A percentile compares a stretch with the other conserved stretches of the same genome.
Evolutionary conservation across 2,113 vertebrate genomes (phyloP).

Genomic region (Oophaga pumilio): DNA sequence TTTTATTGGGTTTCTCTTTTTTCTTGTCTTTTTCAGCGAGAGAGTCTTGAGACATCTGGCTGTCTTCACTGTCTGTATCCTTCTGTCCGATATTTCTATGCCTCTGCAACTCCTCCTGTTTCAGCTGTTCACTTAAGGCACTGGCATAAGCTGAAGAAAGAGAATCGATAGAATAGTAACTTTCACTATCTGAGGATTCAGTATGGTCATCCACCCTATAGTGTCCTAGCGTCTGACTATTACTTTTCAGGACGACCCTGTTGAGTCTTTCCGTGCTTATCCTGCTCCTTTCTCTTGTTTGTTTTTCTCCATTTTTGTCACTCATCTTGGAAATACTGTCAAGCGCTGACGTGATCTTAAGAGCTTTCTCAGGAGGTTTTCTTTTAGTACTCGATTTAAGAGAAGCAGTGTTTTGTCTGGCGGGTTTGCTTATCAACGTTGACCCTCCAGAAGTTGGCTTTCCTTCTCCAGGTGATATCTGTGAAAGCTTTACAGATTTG

Average conservation of each 20-base stretch:
- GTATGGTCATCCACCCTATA: slow-evolving; percentile 68
- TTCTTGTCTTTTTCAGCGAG: slow-evolving; percentile 69
- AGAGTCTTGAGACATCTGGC: slow-evolving; percentile 90
- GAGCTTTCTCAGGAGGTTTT: slow-evolving; percentile 62
- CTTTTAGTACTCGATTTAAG: slow-evolving; percentile 63
- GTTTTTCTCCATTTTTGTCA: slow-evolving; percentile 54
- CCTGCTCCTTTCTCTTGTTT: slow-evolving; percentile 69
- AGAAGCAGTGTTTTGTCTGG: slow-evolving; percentile 60
- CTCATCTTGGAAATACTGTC: slow-evolving; percentile 75
- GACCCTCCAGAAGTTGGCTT: slow-evolving; percentile 66
- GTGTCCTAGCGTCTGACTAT: slow-evolving; percentile 63
- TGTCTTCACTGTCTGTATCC: slow-evolving; percentile 84
- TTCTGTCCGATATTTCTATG: slow-evolving; percentile 66
- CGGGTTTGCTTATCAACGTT: slow-evolving; percentile 65
- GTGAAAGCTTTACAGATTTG: slow-evolving; percentile 57
- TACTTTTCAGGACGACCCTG: slow-evolving; percentile 63
- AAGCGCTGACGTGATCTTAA: slow-evolving; percentile 71
- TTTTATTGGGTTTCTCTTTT: slow-evolving; percentile 60
- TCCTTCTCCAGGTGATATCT: slow-evolving; percentile 64
- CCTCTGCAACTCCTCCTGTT: slow-evolving; percentile 68
- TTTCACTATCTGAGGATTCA: slow-evolving; percentile 84
- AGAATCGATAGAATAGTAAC: slow-evolving; percentile 88
- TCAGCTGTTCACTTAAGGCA: slow-evolving; percentile 70
- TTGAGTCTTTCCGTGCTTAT: slow-evolving; percentile 78
- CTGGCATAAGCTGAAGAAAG: slow-evolving; percentile 80